These are phyloP conservation scores for Excalfactoria chinensis DNA, from an alignment of 2,113 vertebrate genomes.

Conservation along the genomic window DNA sequence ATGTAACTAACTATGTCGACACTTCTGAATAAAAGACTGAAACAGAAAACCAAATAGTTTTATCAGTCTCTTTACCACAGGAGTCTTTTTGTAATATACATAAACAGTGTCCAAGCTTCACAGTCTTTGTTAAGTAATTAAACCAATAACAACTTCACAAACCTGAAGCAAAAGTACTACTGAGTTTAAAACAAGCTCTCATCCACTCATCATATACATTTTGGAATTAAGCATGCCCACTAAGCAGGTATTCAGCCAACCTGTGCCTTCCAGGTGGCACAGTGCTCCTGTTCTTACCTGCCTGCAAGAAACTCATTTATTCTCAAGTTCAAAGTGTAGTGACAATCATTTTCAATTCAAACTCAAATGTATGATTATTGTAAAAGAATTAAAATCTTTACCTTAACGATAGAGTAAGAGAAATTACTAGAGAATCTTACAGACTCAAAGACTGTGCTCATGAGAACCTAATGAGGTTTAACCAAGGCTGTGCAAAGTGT, in stretches of 20 bases:
- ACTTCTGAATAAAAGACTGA: conserved; percentile 84
- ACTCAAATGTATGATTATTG: background rate
- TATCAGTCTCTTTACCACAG: background rate
- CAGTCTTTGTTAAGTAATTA: background rate
- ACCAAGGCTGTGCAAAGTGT: too few species aligned
- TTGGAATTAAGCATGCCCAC: background rate
- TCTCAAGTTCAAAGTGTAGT: background rate
- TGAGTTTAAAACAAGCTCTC: background rate
- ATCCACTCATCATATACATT: background rate
- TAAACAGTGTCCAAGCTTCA: background rate
- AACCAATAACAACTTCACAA: background rate
- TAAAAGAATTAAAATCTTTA: background rate
- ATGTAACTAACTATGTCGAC: conserved; percentile 87
- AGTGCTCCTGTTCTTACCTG: background rate
- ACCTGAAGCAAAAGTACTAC: too few species aligned
- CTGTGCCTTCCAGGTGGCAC: background rate
- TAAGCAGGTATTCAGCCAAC: background rate
- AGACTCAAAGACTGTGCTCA: too few species aligned
- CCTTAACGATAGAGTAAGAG: background rate
- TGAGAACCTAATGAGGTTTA: too few species aligned
- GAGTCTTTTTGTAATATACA: background rate
- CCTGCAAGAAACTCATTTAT: background rate
- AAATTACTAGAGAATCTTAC: background rate
- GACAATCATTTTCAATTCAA: background rate
- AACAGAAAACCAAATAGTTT: background rate